A percentile compares a stretch with the other conserved stretches of the same genome.
Conservation (phyloP, 1,140 invertebrate species). For the Octopus sinensis region DNA sequence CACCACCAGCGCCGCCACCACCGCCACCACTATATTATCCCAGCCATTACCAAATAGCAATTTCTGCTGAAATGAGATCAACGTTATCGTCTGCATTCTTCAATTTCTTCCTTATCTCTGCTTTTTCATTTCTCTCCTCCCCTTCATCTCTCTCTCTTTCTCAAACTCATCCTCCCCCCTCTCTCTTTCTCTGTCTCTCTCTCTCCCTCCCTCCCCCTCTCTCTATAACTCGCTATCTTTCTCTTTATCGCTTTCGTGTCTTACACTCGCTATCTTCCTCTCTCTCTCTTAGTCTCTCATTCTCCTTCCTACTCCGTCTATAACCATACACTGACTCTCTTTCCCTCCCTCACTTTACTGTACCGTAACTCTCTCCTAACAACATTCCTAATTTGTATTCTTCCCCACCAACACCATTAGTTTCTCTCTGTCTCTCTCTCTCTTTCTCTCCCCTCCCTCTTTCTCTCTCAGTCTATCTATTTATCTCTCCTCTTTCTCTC, state of each 20-base stretch:
- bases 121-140: not conserved
- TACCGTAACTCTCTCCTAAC: not conserved
- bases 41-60: no score
- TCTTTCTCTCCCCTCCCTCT: not conserved
- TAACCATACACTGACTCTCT: not conserved
- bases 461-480: not conserved
- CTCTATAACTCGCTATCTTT: not conserved
- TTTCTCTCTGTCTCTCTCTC: not conserved
- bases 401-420: not conserved
- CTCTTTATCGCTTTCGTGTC: not conserved
- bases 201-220: not conserved
- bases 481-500: not conserved
- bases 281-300: not conserved
- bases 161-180: not conserved
- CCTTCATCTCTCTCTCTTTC: not conserved
- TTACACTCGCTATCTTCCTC: not conserved
- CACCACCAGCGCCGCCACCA: no score
- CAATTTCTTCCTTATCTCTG: not conserved
- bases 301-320: not conserved
- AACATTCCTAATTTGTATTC: not conserved
- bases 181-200: not conserved
- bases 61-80: no score
- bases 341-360: not conserved
- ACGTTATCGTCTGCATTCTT: no score
- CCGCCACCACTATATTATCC: no score